Percentiles rank a stretch among this genome's conserved stretches.
Conservation (phyloP, 2,888 invertebrate species). For the Heteropelma amictum region DNA sequence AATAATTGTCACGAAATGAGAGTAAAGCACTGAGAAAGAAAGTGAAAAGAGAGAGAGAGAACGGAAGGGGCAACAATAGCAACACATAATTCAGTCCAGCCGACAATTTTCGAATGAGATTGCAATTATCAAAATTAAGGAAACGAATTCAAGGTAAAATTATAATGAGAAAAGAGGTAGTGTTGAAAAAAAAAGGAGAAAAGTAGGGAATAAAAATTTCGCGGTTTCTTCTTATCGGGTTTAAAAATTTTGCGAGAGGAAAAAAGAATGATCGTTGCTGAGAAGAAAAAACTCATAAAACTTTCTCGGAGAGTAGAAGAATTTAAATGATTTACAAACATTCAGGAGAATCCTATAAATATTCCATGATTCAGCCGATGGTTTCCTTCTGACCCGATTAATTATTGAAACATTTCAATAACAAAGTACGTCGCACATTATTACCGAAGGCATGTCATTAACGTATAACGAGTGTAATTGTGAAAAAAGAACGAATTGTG, state of each 20-base stretch:
- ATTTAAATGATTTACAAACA: too few species aligned
- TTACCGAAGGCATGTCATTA: too few species aligned
- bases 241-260: not conserved
- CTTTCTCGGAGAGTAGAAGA: too few species aligned
- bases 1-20: not conserved
- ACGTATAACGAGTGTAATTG: too few species aligned
- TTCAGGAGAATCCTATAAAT: too few species aligned
- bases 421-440: too few species aligned
- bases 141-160: constrained; percentile 6
- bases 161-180: constrained; percentile 22
- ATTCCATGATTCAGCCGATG: too few species aligned
- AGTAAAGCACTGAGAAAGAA: not conserved
- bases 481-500: too few species aligned
- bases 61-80: not conserved
- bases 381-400: too few species aligned
- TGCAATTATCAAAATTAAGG: constrained; percentile 37
- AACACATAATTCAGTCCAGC: not conserved
- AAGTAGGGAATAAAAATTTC: not conserved
- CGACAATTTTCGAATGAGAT: constrained; percentile 33
- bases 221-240: not conserved
- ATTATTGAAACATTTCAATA: too few species aligned
- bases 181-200: not conserved
- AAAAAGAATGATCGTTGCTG: too few species aligned
- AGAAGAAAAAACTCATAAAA: too few species aligned
- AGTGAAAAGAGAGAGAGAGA: not conserved